phyloP scores from a whole-genome alignment of 2,113 vertebrate species.

The Psettodes erumei region DNA sequence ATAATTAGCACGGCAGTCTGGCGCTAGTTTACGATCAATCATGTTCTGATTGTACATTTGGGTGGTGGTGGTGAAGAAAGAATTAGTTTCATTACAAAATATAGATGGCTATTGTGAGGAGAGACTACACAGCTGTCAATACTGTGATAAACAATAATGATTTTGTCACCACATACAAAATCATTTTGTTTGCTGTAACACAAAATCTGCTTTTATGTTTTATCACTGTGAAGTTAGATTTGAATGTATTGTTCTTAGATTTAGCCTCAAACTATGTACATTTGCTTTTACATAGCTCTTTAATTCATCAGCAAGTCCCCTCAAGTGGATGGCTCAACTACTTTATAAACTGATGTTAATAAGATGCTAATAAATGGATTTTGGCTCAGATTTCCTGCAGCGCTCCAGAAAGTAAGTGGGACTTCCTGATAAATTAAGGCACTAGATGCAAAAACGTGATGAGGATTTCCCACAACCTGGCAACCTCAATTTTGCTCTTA shows the following conservation, averaged over 20 bases:
- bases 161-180: not conserved
- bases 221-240: not conserved
- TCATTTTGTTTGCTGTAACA: not conserved
- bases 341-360: not conserved
- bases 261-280: not conserved
- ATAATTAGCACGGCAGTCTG: constrained; percentile 67
- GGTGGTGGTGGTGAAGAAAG: constrained; percentile 1
- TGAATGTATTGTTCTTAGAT: not conserved
- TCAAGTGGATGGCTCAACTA: not conserved
- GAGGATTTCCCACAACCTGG: not conserved
- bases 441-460: not conserved
- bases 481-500: not conserved
- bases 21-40: constrained; percentile 58
- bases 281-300: not conserved
- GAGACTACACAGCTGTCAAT: not conserved
- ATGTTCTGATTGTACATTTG: constrained; percentile 51
- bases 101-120: not conserved
- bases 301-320: not conserved
- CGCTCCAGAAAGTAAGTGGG: not conserved
- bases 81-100: constrained; percentile 19
- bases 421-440: not conserved
- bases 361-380: not conserved
- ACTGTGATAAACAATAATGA: constrained; percentile 4
- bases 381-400: not conserved
- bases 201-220: not conserved